These are phyloP conservation scores for Semnornis frantzii DNA, from an alignment of 2,113 vertebrate genomes.

Conservation along the genomic window DNA sequence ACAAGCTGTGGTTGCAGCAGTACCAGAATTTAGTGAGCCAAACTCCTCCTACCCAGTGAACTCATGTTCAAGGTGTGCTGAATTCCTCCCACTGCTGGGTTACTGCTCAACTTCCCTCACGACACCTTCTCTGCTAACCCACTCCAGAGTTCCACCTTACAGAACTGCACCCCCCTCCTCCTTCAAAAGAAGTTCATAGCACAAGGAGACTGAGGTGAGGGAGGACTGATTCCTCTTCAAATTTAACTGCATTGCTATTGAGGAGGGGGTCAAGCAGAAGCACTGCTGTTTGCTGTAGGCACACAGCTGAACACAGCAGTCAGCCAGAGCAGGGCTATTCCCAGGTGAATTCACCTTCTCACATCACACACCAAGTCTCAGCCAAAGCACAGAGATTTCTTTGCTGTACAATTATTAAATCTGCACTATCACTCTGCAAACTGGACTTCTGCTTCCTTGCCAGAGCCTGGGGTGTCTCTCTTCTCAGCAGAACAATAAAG, in stretches of 20 bases:
- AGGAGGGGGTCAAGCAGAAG: neutral
- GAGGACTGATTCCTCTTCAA: neutral
- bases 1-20: neutral
- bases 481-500: neutral
- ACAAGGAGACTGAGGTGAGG: neutral
- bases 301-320: neutral
- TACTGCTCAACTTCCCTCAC: neutral
- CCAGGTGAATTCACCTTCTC: neutral
- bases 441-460: neutral
- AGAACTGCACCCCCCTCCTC: neutral
- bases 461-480: neutral
- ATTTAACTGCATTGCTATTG: fast-evolving
- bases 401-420: neutral
- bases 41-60: neutral
- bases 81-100: neutral
- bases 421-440: neutral
- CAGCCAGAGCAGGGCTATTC: neutral
- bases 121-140: neutral
- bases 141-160: neutral
- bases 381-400: neutral
- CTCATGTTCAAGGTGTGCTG: fast-evolving
- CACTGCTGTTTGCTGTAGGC: neutral
- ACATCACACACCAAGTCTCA: neutral
- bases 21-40: fast-evolving
- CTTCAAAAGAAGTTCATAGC: neutral